These are phyloP conservation scores for Aphelenchoides avenae DNA, from an alignment of 1,140 invertebrate genomes.

Conservation along the genomic window DNA sequence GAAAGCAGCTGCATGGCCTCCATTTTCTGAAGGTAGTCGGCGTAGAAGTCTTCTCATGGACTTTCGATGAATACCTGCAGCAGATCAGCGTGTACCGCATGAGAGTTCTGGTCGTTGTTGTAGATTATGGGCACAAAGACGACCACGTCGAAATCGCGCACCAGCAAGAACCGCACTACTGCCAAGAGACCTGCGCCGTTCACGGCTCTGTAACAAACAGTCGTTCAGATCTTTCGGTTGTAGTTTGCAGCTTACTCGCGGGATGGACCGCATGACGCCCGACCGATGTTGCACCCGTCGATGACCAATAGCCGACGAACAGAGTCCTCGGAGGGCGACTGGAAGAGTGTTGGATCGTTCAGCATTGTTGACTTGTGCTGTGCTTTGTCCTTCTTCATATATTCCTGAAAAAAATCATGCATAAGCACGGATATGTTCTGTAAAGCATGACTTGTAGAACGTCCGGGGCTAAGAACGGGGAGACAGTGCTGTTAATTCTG, in stretches of 20 bases:
- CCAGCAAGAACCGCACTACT: slow-evolving; percentile 6
- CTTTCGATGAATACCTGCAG: neutral
- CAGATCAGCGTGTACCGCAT: slow-evolving; percentile 1
- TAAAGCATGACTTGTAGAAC: no score
- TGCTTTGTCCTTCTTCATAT: no score
- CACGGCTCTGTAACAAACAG: no score
- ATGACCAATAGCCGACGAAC: slow-evolving; percentile 15
- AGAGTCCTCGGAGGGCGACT: neutral
- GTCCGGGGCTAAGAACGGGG: no score
- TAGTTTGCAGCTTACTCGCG: no score
- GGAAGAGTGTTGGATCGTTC: slow-evolving; percentile 3
- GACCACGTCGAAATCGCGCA: slow-evolving; percentile 20
- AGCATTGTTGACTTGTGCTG: no score
- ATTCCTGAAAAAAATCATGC: no score
- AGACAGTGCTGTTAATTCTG: no score
- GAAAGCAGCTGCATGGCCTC: slow-evolving; percentile 10
- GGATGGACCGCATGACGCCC: slow-evolving; percentile 8
- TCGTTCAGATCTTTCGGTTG: neutral
- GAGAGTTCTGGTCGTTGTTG: slow-evolving; percentile 9
- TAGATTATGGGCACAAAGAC: slow-evolving; percentile 8
- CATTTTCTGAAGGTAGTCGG: slow-evolving; percentile 7
- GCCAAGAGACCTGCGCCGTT: slow-evolving; percentile 14
- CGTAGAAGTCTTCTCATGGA: neutral
- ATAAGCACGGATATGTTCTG: no score
- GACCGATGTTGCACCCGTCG: slow-evolving; percentile 14